Conservation (phyloP, 2,888 invertebrate species). For the Abrostola triplasia region DNA sequence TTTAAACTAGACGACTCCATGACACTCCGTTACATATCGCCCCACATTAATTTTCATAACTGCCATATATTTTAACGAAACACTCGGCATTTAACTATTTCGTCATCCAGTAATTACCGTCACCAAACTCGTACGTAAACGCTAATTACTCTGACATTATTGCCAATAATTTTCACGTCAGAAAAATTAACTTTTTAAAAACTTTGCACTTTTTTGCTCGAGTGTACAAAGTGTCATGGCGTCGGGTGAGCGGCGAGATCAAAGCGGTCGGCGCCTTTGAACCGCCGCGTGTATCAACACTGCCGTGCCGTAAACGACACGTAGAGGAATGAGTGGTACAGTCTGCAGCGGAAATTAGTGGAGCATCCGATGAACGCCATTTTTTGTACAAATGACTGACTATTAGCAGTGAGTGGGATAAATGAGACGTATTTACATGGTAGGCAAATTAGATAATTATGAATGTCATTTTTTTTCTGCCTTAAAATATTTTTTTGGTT, state of each 20-base stretch:
- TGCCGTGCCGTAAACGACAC: constrained; percentile 72
- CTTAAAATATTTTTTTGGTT: not conserved
- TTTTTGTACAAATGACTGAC: constrained; percentile 48
- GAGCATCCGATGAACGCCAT: constrained; percentile 31
- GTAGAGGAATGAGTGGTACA: constrained; percentile 61
- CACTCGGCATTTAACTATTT: constrained; percentile 38
- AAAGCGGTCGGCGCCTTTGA: constrained; percentile 77
- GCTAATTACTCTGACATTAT: constrained; percentile 54
- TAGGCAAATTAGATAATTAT: constrained; percentile 39
- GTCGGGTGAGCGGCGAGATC: constrained; percentile 71
- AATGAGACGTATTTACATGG: constrained; percentile 31
- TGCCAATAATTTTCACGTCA: constrained; percentile 57
- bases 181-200: constrained; percentile 58
- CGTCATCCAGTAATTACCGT: constrained; percentile 46
- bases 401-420: constrained; percentile 33
- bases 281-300: constrained; percentile 68
- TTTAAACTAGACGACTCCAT: constrained; percentile 24
- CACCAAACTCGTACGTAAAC: constrained; percentile 24
- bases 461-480: not conserved
- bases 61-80: constrained; percentile 32
- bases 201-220: constrained; percentile 60
- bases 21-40: constrained; percentile 13
- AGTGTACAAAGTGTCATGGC: constrained; percentile 67
- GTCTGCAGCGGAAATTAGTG: constrained; percentile 54
- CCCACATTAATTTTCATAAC: constrained; percentile 34